Base-by-base conservation (phyloP, 2,888 invertebrate genomes). In the Chironomus riparius region DNA sequence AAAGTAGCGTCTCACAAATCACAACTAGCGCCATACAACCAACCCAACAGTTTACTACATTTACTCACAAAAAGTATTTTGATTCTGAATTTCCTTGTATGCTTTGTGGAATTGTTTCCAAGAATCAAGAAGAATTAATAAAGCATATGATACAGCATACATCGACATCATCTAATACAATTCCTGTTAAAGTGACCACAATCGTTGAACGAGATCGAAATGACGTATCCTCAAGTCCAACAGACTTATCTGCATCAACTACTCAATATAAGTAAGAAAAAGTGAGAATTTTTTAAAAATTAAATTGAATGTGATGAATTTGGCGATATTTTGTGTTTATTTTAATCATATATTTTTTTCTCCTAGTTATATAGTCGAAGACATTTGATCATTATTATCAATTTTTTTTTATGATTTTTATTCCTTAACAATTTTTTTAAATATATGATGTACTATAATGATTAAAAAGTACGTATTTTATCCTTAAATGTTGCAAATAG, bases 111-210 rank as follows among this genome's bases (percentile, higher is more conserved):
- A 24, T 48, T 24, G 48, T 74, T 4, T 48, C 24, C 3, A 74
- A 74, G 10, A 74, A 65, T 47, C 65, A 74, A 68, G 74, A 74
- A 18, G 74, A 74, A 13, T 47, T 74, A 22, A 50, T 75, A 12
- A 68, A 68, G 68, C 76, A 76, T 15, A 76, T 76, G 76, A 69
- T 76, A 47, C n/a, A 69, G n/a, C 69, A 69, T 28, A 69, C 69
- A 15, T 69, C 69, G 12, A 69, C 69, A 3, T 12, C 65, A 5
- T 65, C 65, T 5, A 13, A 24, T 1, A 13, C 65, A 65, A 62
- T 22, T 62, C 62, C 62, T 7, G 18, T 22, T 1, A 62, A 62
- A 24, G 65, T 7, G 15, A 15, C 28, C 38, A 28, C 62, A 15
- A 72, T 73, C 21, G 15, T 74, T 22, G 74, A 65, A 22, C 28